Percentiles rank a stretch among this genome's conserved stretches.
phyloP scores from a whole-genome alignment of 2,797 vertebrate genomes.

The Eupleurogrammus muticus region DNA sequence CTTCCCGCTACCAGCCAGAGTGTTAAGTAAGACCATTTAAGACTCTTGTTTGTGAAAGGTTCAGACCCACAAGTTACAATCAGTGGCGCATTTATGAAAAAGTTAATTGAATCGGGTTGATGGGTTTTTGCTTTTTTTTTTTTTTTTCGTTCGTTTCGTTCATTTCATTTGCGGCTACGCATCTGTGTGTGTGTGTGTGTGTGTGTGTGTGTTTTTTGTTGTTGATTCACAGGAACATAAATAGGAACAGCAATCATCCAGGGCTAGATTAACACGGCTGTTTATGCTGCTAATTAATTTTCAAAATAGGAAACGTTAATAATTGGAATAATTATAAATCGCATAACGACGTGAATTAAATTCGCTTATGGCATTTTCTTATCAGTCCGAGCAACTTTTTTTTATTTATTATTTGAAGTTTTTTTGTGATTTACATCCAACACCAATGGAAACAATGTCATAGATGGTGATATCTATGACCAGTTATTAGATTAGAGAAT shows the following conservation, averaged over 20 bases:
- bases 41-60: slow-evolving; percentile 32
- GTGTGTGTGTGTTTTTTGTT: too few relatives aligned
- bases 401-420: too few relatives aligned
- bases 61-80: slow-evolving; percentile 20
- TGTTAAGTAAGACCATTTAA: slow-evolving; percentile 38
- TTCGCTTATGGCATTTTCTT: background rate
- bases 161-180: slow-evolving; percentile 14
- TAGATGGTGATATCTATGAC: background rate
- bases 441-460: background rate
- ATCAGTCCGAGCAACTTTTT: background rate
- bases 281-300: slow-evolving; percentile 6
- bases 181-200: too few relatives aligned
- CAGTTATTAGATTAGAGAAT: too few relatives aligned
- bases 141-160: background rate
- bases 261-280: background rate
- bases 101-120: slow-evolving; percentile 6
- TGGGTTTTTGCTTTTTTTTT: too few relatives aligned
- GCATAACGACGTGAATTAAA: background rate
- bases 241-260: background rate
- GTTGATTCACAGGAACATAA: slow-evolving; percentile 14
- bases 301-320: slow-evolving; percentile 6
- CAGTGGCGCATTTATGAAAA: slow-evolving; percentile 6
- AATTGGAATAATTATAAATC: slow-evolving; percentile 7
- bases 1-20: slow-evolving; percentile 18
- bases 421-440: background rate